phyloP scores from a whole-genome alignment of 1,140 invertebrate species.

The Drosophila obscura region DNA sequence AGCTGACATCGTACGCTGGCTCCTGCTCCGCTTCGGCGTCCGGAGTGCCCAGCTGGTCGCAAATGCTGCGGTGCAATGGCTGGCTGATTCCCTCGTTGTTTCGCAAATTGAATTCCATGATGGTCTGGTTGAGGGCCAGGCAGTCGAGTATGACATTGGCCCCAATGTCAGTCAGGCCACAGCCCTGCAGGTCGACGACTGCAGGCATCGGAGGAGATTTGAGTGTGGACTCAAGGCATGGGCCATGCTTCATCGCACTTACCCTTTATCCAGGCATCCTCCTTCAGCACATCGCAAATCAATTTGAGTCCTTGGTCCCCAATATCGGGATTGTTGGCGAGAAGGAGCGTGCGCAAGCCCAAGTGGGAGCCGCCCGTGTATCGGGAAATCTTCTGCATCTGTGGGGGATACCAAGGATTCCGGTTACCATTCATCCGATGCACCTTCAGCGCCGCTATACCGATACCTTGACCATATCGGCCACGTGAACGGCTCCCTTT shows the following conservation, averaged over 20 bases:
- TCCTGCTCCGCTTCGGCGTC: constrained; percentile 54
- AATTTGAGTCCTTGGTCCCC: constrained; percentile 86
- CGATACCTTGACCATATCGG: constrained; percentile 84
- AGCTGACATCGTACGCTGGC: constrained; percentile 58
- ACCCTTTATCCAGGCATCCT: constrained; percentile 87
- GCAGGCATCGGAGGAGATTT: neutral
- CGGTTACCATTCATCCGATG: neutral
- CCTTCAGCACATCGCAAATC: constrained; percentile 85
- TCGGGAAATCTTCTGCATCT: constrained; percentile 85
- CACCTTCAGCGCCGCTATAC: no score
- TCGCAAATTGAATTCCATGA: constrained; percentile 88
- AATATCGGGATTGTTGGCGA: constrained; percentile 88
- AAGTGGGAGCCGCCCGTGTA: constrained; percentile 85
- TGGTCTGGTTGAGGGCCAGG: constrained; percentile 86
- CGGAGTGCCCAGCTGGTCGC: constrained; percentile 84
- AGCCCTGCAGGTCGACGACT: constrained; percentile 89
- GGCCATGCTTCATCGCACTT: neutral
- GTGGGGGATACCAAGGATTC: neutral
- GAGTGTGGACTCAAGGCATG: neutral
- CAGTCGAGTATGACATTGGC: constrained; percentile 86
- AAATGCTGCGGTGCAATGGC: constrained; percentile 85
- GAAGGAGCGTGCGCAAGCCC: constrained; percentile 88
- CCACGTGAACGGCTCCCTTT: constrained; percentile 84
- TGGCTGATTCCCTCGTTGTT: constrained; percentile 86
- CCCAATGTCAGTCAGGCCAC: constrained; percentile 87